These are phyloP conservation scores for Acanthurus tractus DNA, from an alignment of 2,797 vertebrate genomes.

Conservation along the genomic window DNA sequence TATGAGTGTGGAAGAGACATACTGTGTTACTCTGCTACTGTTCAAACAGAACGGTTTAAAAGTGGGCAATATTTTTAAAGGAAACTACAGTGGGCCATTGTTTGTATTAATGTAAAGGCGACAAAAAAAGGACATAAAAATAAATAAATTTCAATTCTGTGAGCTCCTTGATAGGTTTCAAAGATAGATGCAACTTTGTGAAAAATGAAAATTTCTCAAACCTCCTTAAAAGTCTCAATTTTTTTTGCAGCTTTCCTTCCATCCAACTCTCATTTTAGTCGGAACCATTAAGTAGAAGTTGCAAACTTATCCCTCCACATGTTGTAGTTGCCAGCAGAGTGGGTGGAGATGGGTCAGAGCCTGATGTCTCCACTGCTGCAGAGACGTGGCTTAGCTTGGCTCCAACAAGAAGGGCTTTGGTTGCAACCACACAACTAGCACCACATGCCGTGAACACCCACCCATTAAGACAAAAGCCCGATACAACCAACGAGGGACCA, in stretches of 20 bases:
- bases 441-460: constrained; percentile 59
- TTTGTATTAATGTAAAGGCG: too few species aligned
- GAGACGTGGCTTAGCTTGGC: constrained; percentile 65
- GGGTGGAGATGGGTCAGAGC: constrained; percentile 49
- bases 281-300: constrained; percentile 40
- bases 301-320: constrained; percentile 38
- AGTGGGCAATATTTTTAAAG: too few species aligned
- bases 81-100: too few species aligned
- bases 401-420: constrained; percentile 58
- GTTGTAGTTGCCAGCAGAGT: constrained; percentile 44
- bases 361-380: constrained; percentile 37
- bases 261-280: constrained; percentile 18
- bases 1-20: too few species aligned
- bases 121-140: too few species aligned
- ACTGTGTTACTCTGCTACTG: too few species aligned
- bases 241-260: constrained; percentile 13
- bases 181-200: constrained; percentile 6
- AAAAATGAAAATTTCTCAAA: background rate
- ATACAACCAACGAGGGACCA: constrained; percentile 4
- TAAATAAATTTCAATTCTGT: too few species aligned
- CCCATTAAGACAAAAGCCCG: constrained; percentile 60
- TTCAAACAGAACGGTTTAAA: too few species aligned
- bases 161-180: background rate
- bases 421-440: constrained; percentile 53
- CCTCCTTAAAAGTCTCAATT: background rate